Conservation (phyloP, 2,888 invertebrate genomes). For the Lycocerus yunnanus region DNA sequence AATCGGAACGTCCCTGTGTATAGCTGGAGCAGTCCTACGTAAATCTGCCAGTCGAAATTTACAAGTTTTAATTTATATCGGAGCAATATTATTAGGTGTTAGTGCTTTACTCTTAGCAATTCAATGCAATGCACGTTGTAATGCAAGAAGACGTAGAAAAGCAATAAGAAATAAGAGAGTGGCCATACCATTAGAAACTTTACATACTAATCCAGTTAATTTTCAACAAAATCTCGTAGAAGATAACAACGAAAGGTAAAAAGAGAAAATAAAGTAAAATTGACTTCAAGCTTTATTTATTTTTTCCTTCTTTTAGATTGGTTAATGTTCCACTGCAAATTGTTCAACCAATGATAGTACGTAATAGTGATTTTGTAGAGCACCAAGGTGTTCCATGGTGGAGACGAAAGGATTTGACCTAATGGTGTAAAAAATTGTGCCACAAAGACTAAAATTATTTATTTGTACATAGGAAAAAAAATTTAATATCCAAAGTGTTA, state of each 20-base stretch:
- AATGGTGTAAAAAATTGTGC: neutral
- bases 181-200: constrained; percentile 47
- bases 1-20: constrained; percentile 67
- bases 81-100: constrained; percentile 65
- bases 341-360: neutral
- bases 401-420: constrained; percentile 50
- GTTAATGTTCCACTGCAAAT: neutral
- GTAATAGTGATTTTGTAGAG: constrained; percentile 32
- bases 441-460: neutral
- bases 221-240: constrained; percentile 38
- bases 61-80: constrained; percentile 70
- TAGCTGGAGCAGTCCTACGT: constrained; percentile 67
- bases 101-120: constrained; percentile 66
- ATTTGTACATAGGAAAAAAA: neutral
- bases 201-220: constrained; percentile 33
- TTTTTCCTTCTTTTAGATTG: neutral
- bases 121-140: constrained; percentile 64
- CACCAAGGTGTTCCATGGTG: constrained; percentile 57
- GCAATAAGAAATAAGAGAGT: constrained; percentile 45
- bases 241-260: constrained; percentile 32
- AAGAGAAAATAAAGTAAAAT: neutral
- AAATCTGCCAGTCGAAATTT: constrained; percentile 68
- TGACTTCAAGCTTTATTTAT: neutral
- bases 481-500: neutral
- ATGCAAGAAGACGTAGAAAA: constrained; percentile 45